phyloP scores from a whole-genome alignment of 35 echinoderm and acorn worm genomes.

The Apostichopus japonicus region DNA sequence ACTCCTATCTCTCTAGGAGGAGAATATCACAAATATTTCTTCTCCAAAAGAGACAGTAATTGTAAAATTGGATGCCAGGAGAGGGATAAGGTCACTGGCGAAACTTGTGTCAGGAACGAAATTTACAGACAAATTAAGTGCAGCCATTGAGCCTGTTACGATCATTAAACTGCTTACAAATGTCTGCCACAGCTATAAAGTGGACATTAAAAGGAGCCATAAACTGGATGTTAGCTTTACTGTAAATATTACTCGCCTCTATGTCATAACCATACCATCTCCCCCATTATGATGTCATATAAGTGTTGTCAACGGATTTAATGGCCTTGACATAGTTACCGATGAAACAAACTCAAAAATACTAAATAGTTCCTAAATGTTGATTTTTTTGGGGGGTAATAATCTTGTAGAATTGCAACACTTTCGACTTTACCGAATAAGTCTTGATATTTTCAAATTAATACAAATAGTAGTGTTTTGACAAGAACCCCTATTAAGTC shows the following conservation, averaged over 20 bases:
- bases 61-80: no score
- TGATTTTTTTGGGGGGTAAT: no score
- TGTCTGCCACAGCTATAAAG: not conserved
- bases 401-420: no score
- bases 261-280: not conserved
- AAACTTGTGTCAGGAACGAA: not conserved
- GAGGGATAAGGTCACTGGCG: not conserved
- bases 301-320: not conserved
- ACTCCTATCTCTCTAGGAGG: no score
- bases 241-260: not conserved
- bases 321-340: not conserved
- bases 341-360: not conserved
- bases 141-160: not conserved
- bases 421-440: no score
- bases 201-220: not conserved
- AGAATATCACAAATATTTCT: no score
- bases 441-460: no score
- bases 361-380: no score
- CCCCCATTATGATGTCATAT: not conserved
- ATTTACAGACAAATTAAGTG: not conserved
- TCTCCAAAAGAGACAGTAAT: no score
- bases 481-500: no score
- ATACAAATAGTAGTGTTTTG: no score
- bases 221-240: not conserved
- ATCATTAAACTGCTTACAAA: constrained; percentile 10